These are phyloP conservation scores for Botrylloides violaceus DNA, from an alignment of 23 tunicate genomes.

Conservation along the genomic window DNA sequence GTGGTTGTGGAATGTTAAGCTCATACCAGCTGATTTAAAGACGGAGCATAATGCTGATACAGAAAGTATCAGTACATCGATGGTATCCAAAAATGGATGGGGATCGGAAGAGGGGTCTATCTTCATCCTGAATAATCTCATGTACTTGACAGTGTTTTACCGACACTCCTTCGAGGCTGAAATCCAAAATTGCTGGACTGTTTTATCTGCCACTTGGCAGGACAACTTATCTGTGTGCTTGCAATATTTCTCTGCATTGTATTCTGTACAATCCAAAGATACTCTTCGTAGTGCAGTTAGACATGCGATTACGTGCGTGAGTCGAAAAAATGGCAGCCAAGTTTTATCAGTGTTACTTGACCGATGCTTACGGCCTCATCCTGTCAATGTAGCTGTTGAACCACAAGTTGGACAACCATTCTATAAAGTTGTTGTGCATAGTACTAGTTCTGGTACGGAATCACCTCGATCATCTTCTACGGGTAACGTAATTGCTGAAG, in stretches of 20 bases:
- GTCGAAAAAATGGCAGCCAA: slow-evolving; percentile 21
- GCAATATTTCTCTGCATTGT: slow-evolving; percentile 24
- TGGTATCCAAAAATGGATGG: slow-evolving; percentile 29
- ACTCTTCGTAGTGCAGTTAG: slow-evolving; percentile 25
- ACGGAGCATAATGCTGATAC: background rate
- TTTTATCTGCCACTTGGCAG: slow-evolving; percentile 35
- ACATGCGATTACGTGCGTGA: slow-evolving; percentile 28
- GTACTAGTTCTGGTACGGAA: background rate
- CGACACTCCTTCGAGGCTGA: slow-evolving; percentile 23
- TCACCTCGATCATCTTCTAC: too few relatives aligned
- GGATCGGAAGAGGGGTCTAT: slow-evolving; percentile 35
- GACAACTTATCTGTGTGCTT: slow-evolving; percentile 36
- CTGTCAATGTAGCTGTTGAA: slow-evolving; percentile 18
- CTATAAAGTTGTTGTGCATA: background rate
- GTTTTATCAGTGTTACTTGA: slow-evolving; percentile 32
- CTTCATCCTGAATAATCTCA: slow-evolving; percentile 23
- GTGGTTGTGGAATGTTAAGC: slow-evolving; percentile 61
- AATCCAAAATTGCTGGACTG: slow-evolving; percentile 62
- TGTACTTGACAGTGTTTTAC: slow-evolving; percentile 19
- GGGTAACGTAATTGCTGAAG: too few relatives aligned
- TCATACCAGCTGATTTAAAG: slow-evolving; percentile 6
- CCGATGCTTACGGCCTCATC: slow-evolving; percentile 44
- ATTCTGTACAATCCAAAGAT: slow-evolving; percentile 32
- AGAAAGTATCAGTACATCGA: background rate
- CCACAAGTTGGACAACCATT: slow-evolving; percentile 17